These are phyloP conservation scores for Tragopan temminckii DNA, from an alignment of 2,797 vertebrate species.

Conservation along the genomic window DNA sequence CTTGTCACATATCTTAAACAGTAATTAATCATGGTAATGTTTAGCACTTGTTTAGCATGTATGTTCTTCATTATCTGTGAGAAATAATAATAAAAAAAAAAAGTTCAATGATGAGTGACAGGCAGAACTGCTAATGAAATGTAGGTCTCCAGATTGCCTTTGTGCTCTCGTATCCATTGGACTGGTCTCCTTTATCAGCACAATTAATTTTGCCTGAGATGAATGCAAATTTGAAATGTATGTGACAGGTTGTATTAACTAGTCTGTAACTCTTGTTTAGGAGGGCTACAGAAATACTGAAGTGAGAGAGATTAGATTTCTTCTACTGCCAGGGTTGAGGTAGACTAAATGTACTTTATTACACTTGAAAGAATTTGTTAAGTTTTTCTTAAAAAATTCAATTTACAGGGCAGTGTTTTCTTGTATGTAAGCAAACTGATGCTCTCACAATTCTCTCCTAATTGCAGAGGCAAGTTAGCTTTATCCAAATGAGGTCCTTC, in stretches of 20 bases:
- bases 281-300: background rate
- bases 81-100: background rate
- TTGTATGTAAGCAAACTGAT: background rate
- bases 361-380: background rate
- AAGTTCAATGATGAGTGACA: background rate
- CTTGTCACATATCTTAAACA: slow-evolving; percentile 33
- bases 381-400: background rate
- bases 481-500: background rate
- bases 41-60: background rate
- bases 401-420: background rate
- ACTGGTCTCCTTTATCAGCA: background rate
- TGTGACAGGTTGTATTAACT: background rate
- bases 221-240: background rate
- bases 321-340: background rate
- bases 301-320: background rate
- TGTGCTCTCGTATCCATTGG: background rate
- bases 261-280: background rate
- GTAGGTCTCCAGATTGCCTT: background rate
- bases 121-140: slow-evolving; percentile 6
- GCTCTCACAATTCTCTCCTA: background rate
- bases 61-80: background rate
- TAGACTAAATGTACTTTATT: background rate
- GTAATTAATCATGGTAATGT: background rate
- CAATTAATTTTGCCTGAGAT: slow-evolving; percentile 10
- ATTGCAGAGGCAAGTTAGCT: background rate